Percentiles rank a stretch among this genome's conserved stretches.
These are phyloP conservation scores for Thryonomys swinderianus DNA, from an alignment of 2,113 vertebrate species.

Conservation along the genomic window DNA sequence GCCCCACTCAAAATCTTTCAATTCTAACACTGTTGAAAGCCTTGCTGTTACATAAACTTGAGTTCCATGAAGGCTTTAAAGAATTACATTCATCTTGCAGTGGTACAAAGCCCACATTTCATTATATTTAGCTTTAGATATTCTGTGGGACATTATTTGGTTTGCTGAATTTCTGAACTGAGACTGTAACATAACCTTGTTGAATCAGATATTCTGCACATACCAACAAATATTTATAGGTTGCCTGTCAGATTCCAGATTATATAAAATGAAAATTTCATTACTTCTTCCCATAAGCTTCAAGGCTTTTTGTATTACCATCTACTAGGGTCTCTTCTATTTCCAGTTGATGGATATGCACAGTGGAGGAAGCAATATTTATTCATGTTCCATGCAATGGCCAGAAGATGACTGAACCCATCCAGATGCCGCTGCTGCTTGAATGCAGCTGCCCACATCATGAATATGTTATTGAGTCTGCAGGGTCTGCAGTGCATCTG, in stretches of 20 bases:
- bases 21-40: not conserved
- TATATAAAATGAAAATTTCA: constrained; percentile 56
- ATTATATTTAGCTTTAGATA: not conserved
- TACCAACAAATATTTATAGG: constrained; percentile 25
- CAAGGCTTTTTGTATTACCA: constrained; percentile 56
- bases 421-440: constrained; percentile 12
- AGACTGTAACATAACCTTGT: not conserved
- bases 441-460: not conserved
- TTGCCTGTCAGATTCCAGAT: constrained; percentile 50
- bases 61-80: not conserved
- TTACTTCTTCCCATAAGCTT: constrained; percentile 12
- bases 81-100: not conserved
- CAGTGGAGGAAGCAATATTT: constrained; percentile 54
- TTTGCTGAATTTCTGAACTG: constrained; percentile 41
- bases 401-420: constrained; percentile 48
- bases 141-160: not conserved
- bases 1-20: not conserved
- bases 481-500: constrained; percentile 2
- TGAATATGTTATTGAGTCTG: constrained; percentile 33
- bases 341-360: constrained; percentile 51
- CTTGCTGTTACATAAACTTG: not conserved
- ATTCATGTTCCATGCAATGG: constrained; percentile 64
- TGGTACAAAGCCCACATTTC: not conserved
- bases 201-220: constrained; percentile 14
- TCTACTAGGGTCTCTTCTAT: constrained; percentile 32